These are phyloP conservation scores for Aspidiotus rigidus DNA, from an alignment of 2,888 invertebrate genomes.

Conservation along the genomic window DNA sequence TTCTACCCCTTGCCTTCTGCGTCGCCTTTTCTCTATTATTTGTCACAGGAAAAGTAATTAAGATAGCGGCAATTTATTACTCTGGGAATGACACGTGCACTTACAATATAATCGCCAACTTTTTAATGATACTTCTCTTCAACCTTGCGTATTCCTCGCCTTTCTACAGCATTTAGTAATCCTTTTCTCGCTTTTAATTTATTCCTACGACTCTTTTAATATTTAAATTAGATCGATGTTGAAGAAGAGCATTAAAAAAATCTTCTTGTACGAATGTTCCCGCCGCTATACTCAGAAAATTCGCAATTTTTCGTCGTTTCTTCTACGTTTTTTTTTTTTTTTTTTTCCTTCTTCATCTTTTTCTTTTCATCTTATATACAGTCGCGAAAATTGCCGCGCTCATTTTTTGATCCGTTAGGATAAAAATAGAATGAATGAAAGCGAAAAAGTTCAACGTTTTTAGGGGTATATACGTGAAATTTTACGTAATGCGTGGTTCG, in stretches of 20 bases:
- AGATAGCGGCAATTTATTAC: conserved; percentile 31
- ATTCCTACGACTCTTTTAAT: conserved; percentile 26
- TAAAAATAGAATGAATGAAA: too few relatives aligned
- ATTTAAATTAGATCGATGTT: conserved; percentile 24
- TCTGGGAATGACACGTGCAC: conserved; percentile 30
- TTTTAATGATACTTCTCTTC: conserved; percentile 31
- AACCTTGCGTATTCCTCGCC: conserved; percentile 12
- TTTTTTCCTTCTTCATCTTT: too few relatives aligned
- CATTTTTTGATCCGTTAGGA: too few relatives aligned
- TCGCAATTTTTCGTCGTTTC: conserved; percentile 1
- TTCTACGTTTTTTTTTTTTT: conserved; percentile 4
- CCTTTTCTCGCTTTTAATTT: conserved; percentile 30
- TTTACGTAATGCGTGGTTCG: background rate
- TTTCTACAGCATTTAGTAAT: conserved; percentile 10
- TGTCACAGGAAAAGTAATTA: conserved; percentile 31
- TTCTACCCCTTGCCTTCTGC: conserved; percentile 16
- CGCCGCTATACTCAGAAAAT: background rate
- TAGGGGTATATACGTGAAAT: background rate
- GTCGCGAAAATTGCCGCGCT: too few relatives aligned
- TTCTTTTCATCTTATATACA: background rate
- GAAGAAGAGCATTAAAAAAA: background rate
- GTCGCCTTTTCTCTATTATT: conserved; percentile 28
- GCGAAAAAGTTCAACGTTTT: too few relatives aligned
- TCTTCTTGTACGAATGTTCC: background rate
- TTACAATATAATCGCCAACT: conserved; percentile 31